Base-by-base conservation (phyloP, 1,140 invertebrate genomes). In the Brachionus calyciflorus region DNA sequence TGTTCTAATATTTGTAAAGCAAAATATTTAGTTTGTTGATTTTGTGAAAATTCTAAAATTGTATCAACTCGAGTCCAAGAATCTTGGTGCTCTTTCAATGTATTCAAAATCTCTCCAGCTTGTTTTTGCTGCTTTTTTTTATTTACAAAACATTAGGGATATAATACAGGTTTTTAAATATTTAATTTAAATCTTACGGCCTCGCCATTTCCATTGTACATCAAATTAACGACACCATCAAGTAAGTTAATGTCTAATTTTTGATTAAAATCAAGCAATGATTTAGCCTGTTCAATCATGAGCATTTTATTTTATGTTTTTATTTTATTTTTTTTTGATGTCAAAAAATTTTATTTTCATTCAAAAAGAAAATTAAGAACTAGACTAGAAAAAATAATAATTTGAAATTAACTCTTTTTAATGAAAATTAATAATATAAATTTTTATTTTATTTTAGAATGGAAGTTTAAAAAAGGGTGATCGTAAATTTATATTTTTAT, bases 11-110 rank as follows among this genome's bases (percentile, higher is more conserved):
- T 99, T 89, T 99, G 97, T 80, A 99, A 87, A 24, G 95, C 97
- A 88, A 96, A 99, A 86, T 98, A 99, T 88, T 99, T 99, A 57
- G 96, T 99, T 88, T 99, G 93, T 87, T 97, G 93, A 85, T 98
- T 96, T 83, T 82, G 87, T n/a, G 90, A 90, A 87, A 90, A 99
- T 86, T 99, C 96, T 81, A 99, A 87, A 84, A 99, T 99, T 55
- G 94, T 95, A 87, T 99, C 96, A 77, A 99, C 97, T 79, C 95
- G 87, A 55, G 94, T 98, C 96, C 96, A 99, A 26, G 96, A 93
- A 89, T 98, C 94, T 40, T 95, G 94, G 87, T 98, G 94, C 87
- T 98, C 95, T 85, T 98, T 98, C 26, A 98, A 12, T 14, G 51
- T 14, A 26, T 60, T 63, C 9, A 77, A 33, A 17, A 77, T 33